Base-by-base conservation (phyloP, 2,797 vertebrate genomes). In the Lateolabrax maculatus region DNA sequence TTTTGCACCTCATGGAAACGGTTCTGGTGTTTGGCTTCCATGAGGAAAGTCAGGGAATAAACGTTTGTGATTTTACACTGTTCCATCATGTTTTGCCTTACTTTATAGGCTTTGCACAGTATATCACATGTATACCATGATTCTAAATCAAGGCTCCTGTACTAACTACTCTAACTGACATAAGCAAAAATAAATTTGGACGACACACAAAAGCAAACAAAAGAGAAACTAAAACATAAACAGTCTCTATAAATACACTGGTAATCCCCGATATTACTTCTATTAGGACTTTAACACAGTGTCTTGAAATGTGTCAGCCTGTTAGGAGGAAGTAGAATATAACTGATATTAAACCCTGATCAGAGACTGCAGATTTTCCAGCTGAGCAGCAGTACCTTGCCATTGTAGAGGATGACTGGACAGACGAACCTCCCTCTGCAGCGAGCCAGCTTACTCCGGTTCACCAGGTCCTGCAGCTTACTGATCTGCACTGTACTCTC, bases 381-480 rank as follows among this genome's bases (percentile, higher is more conserved):
- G 21, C 15, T 4, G 27, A 18, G 55, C 2, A 10, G 29, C 34
- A 84, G 93, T 94, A 99, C 98, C 97, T 99, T 99, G 90, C 98
- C 98, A 52, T 97, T 98, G 95, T 98, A 99, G 57, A 99, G 96
- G 90, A 99, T 99, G 91, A 99, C 98, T 0, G 98, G 98, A 90
- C 98, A 99, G 75, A 98, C 98, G 37, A 99, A 99, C 67, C 98
- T 95, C 69, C 98, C 98, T 92, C 98, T 93, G 85, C 98, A 99
- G 77, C 98, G 95, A 19, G 98, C 98, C 95, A 97, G 95, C 86
- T 98, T 99, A 84, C 98, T 99, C 55, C 97, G 95, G 89, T 96
- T 97, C 90, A 99, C 97, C 16, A 99, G 95, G 87, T 99, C 98
- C 90, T 99, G 97, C 85, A 99, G 93, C 84, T 96, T 98, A 88